Evolutionary conservation across 2,888 invertebrate species (phyloP).

Genomic region (Troilus luridus): DNA sequence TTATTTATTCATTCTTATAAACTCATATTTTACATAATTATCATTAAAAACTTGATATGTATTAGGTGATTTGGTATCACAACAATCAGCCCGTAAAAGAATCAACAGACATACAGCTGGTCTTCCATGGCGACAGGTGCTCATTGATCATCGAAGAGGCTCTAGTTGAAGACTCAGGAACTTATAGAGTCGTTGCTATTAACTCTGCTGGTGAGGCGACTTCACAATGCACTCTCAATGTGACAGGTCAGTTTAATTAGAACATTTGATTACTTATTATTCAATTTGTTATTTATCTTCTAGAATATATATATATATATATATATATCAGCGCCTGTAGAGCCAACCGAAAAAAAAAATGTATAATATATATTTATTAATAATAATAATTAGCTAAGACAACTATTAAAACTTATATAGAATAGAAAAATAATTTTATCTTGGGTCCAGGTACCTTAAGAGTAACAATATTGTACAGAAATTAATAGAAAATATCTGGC

Average conservation of each 20-base stretch:
- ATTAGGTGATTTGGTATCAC: conserved; percentile 81
- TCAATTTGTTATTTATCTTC: background rate
- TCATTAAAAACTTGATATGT: background rate
- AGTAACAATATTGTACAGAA: no score
- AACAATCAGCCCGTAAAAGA: conserved; percentile 84
- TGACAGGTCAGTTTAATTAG: conserved; percentile 68
- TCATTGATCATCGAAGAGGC: conserved; percentile 81
- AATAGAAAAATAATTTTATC: no score
- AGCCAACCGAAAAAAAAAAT: no score
- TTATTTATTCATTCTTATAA: no score
- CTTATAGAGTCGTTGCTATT: conserved; percentile 85
- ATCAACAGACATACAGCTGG: conserved; percentile 83
- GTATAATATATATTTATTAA: no score
- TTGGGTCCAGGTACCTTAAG: no score
- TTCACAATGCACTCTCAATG: conserved; percentile 77
- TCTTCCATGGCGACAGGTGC: conserved; percentile 88
- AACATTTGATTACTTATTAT: background rate
- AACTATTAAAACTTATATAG: no score
- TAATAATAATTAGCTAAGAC: no score
- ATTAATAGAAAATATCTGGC: no score
- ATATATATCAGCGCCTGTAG: no score
- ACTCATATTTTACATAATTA: background rate
- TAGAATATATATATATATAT: background rate
- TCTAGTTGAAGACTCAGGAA: conserved; percentile 81
- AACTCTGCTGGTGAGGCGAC: conserved; percentile 88